A percentile compares a stretch with the other conserved stretches of the same genome.
Evolutionary conservation across 2,797 vertebrate species (phyloP).

Genomic region (Phataginus tetradactyla): DNA sequence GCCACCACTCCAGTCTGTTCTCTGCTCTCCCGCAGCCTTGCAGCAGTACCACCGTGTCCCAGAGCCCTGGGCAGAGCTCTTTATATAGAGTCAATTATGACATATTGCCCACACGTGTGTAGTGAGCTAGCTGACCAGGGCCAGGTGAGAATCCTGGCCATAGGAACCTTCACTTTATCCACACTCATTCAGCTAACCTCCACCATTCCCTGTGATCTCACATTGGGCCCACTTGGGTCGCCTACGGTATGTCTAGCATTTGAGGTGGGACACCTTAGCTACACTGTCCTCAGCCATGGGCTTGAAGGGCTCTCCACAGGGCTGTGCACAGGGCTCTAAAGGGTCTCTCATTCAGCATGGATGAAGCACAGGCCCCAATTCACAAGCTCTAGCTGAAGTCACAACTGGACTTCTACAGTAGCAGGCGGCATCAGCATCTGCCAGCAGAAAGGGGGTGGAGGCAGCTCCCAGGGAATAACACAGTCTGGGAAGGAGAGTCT

Average conservation of each 20-base stretch:
- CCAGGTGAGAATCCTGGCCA: too few relatives aligned
- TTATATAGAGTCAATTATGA: too few relatives aligned
- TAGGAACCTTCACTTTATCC: too few relatives aligned
- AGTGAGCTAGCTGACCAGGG: too few relatives aligned
- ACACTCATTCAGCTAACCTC: not conserved
- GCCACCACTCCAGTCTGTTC: too few relatives aligned
- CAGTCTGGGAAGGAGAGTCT: not conserved
- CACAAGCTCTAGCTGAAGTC: not conserved
- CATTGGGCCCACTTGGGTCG: not conserved
- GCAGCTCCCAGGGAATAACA: not conserved
- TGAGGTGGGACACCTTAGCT: not conserved
- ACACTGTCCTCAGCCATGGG: too few relatives aligned
- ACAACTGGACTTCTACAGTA: not conserved
- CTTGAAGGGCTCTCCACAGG: not conserved
- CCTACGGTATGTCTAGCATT: not conserved
- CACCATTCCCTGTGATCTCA: not conserved
- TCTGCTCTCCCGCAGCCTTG: too few relatives aligned
- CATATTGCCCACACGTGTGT: too few relatives aligned
- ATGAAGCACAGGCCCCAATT: not conserved
- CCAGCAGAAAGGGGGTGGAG: constrained; percentile 1
- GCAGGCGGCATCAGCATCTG: not conserved
- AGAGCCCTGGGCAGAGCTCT: too few relatives aligned
- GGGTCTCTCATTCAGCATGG: not conserved
- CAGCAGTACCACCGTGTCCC: too few relatives aligned
- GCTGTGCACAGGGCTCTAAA: not conserved